phyloP scores from a whole-genome alignment of 2,888 invertebrate genomes.

The Oscheius myriophilus region DNA sequence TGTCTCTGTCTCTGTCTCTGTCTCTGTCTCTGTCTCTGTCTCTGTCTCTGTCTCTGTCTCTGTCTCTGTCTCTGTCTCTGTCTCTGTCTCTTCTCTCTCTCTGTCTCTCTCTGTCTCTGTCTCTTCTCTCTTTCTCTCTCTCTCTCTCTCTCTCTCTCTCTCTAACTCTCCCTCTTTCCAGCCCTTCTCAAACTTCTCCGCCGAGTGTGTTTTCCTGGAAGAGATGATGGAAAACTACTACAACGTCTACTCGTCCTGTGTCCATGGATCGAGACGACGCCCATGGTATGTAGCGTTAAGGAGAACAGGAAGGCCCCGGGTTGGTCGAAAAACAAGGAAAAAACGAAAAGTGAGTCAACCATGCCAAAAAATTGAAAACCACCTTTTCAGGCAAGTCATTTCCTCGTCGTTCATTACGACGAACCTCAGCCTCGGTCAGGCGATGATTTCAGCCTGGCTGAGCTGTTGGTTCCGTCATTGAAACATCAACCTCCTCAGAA shows the following conservation, averaged over 20 bases:
- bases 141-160: not conserved
- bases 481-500: constrained; percentile 43
- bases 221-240: constrained; percentile 71
- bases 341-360: constrained; percentile 50
- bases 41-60: constrained; percentile 7
- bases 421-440: not conserved
- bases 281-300: constrained; percentile 67
- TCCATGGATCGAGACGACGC: constrained; percentile 50
- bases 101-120: constrained; percentile 10
- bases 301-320: constrained; percentile 59
- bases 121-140: constrained; percentile 23
- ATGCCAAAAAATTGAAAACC: not conserved
- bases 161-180: constrained; percentile 29
- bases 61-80: constrained; percentile 2
- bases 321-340: constrained; percentile 59
- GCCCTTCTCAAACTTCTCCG: constrained; percentile 53
- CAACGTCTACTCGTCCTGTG: constrained; percentile 70
- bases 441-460: constrained; percentile 6
- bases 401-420: constrained; percentile 34
- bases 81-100: constrained; percentile 17
- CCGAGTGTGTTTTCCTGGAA: constrained; percentile 70
- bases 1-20: not conserved
- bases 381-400: constrained; percentile 29
- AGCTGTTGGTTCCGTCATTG: constrained; percentile 37
- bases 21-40: constrained; percentile 17